phyloP scores from a whole-genome alignment of 2,797 vertebrate genomes.

The Orientallactaga sibirica region DNA sequence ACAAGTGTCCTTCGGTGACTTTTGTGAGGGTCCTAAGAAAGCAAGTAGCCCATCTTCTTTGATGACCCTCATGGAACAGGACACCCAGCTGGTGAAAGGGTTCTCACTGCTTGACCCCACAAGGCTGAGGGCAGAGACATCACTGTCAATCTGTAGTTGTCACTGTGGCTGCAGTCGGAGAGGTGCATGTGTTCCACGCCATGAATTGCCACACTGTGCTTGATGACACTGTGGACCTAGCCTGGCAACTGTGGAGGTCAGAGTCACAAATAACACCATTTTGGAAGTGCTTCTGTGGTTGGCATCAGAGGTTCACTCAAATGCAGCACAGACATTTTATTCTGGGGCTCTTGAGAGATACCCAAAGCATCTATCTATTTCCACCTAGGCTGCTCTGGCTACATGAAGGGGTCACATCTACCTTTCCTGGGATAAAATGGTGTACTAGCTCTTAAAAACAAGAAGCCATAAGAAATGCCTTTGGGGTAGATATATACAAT shows the following conservation, averaged over 20 bases:
- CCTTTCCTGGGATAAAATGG: constrained; percentile 90
- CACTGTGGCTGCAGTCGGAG: not conserved
- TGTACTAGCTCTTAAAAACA: constrained; percentile 81
- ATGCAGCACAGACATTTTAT: constrained; percentile 90
- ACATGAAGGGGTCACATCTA: constrained; percentile 91
- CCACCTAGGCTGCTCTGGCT: constrained; percentile 86
- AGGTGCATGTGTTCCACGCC: constrained; percentile 89
- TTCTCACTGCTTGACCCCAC: too few relatives aligned
- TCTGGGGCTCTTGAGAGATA: constrained; percentile 87
- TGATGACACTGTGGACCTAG: constrained; percentile 90
- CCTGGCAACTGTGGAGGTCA: constrained; percentile 86
- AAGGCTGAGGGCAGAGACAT: too few relatives aligned
- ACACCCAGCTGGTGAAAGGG: too few relatives aligned
- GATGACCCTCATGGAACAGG: too few relatives aligned
- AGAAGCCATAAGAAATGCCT: constrained; percentile 86
- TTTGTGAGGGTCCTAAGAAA: too few relatives aligned
- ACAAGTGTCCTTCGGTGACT: too few relatives aligned
- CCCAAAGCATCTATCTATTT: constrained; percentile 89
- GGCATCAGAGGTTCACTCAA: constrained; percentile 87
- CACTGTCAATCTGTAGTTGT: rapidly evolving
- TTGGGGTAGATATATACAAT: constrained; percentile 87
- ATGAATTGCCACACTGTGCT: constrained; percentile 88
- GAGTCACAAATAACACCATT: constrained; percentile 88
- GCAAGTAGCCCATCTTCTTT: too few relatives aligned
- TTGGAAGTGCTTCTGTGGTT: constrained; percentile 84